These are phyloP conservation scores for Cantharis rustica DNA, from an alignment of 2,888 invertebrate species.

Conservation along the genomic window DNA sequence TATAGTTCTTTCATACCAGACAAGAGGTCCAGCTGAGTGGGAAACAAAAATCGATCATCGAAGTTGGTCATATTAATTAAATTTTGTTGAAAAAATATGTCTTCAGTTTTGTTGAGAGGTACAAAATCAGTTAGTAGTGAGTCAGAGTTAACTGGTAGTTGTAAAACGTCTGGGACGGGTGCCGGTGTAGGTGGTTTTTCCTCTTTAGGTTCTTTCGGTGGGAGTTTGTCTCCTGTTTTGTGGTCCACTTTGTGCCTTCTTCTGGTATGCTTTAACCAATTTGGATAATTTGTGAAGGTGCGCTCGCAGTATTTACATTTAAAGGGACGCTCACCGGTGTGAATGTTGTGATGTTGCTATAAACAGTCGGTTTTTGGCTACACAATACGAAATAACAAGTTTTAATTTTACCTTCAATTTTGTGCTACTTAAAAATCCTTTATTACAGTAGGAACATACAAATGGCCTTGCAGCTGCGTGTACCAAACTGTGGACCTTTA, in stretches of 20 bases:
- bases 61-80: conserved; percentile 46
- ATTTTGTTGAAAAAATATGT: conserved; percentile 47
- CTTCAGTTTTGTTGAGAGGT: conserved; percentile 46
- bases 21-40: conserved; percentile 45
- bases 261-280: conserved; percentile 64
- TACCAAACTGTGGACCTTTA: conserved; percentile 62
- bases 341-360: conserved; percentile 63
- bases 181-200: conserved; percentile 15
- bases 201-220: conserved; percentile 38
- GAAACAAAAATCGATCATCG: conserved; percentile 45
- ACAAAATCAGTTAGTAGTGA: conserved; percentile 40
- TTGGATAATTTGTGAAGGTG: conserved; percentile 62
- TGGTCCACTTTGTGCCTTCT: conserved; percentile 59
- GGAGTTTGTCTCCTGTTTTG: conserved; percentile 48
- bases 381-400: background rate
- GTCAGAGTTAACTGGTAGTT: conserved; percentile 25
- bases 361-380: conserved; percentile 30
- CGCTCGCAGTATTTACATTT: conserved; percentile 62
- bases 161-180: conserved; percentile 4
- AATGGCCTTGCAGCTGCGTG: conserved; percentile 61
- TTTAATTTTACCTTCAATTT: conserved; percentile 54
- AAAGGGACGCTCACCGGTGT: conserved; percentile 62
- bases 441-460: conserved; percentile 60
- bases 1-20: conserved; percentile 32
- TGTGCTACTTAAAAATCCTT: conserved; percentile 64